Evolutionary conservation across 2,888 invertebrate species (phyloP), one percentile per base, ranked within the genome.

Genomic region (Drosophila helvetica): DNA sequence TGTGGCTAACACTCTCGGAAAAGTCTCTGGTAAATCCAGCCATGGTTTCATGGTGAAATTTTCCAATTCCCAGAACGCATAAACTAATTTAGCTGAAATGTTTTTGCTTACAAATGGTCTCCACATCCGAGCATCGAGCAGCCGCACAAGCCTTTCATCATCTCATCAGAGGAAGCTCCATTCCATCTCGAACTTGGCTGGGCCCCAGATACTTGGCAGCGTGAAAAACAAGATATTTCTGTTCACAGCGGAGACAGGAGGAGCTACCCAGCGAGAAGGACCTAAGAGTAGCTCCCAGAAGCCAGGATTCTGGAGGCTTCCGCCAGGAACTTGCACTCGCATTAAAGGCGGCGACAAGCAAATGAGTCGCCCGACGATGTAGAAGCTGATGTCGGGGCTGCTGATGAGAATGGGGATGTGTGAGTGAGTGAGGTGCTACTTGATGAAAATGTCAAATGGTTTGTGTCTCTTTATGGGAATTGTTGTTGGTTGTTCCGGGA

Each of bases 401-500:
- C 50, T 51, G 63, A 42, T 68, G 54, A 30, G 17, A 25, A 18
- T 18, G 51, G 22, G 22, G 5, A 17, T 75, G 63, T 22, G 22
- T 22, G 22, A 22, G 22, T 63, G 56, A 7, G 38, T n/a, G 27
- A n/a, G 50, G 71, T 45, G 86, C 63, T 66, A 67, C 85, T 80
- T 84, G 83, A 84, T 84, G 83, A 83, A 84, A 82, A 88, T 88
- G 86, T 71, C 88, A 84, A 84, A 84, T 84, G 83, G 86, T 67
- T 88, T 88, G 88, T 86, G 84, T 83, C 84, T 80, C 88, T 88
- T 84, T 86, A 84, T 84, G 83, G 84, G 84, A 84, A 84, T 84
- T 88, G 86, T 83, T 83, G 88, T 86, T 88, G 86, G 83, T 88
- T 88, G 71, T 86, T 79, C 72, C 55, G 59, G 70, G 78, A 79